These are phyloP conservation scores for Heterotilapia buettikoferi DNA, from an alignment of 2,113 vertebrate genomes.

Conservation along the genomic window DNA sequence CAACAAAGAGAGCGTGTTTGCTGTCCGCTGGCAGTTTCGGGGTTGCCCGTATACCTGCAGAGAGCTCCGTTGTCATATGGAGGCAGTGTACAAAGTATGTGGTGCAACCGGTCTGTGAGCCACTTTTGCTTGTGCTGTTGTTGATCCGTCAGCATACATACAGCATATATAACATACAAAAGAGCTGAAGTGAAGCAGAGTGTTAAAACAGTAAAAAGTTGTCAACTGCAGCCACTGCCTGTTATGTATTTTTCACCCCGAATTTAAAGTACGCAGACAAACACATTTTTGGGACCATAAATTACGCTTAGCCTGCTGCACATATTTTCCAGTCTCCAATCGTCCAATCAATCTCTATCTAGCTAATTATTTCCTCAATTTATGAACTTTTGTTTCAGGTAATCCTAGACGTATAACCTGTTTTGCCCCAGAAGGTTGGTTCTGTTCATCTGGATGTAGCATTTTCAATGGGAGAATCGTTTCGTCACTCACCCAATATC, in stretches of 20 bases:
- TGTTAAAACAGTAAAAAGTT: background rate
- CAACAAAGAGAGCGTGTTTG: background rate
- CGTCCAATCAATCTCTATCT: background rate
- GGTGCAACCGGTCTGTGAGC: background rate
- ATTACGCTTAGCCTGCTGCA: background rate
- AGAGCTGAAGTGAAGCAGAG: background rate
- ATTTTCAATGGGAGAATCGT: background rate
- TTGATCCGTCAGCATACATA: background rate
- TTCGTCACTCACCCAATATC: background rate
- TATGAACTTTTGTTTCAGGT: background rate
- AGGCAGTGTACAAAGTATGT: background rate
- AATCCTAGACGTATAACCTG: fast-evolving
- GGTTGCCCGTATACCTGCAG: background rate
- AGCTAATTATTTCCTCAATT: background rate
- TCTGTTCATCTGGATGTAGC: background rate
- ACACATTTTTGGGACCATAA: background rate
- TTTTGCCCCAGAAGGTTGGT: fast-evolving
- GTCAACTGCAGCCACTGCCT: background rate
- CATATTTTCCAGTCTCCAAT: background rate
- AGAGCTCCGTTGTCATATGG: background rate
- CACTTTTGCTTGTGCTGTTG: background rate
- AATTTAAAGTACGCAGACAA: background rate
- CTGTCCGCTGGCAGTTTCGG: background rate
- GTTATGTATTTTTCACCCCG: background rate
- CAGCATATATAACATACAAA: background rate